These are phyloP conservation scores for Neoascia interrupta DNA, from an alignment of 2,888 invertebrate species.

Conservation along the genomic window DNA sequence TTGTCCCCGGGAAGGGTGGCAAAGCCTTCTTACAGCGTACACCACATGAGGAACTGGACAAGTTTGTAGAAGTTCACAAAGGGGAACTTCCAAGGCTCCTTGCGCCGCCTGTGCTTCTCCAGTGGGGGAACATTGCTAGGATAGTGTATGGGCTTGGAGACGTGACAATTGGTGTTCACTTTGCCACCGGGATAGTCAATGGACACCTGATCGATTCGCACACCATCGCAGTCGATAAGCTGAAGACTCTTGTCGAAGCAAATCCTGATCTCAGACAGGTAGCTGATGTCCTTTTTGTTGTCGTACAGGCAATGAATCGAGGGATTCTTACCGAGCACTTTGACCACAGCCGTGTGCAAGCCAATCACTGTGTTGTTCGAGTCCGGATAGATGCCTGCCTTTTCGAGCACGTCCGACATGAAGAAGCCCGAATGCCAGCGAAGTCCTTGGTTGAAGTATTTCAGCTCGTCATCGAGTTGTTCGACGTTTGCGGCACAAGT, in stretches of 20 bases:
- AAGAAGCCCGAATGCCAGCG: constrained; percentile 83
- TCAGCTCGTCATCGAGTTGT: constrained; percentile 82
- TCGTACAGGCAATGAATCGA: constrained; percentile 84
- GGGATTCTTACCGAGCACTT: constrained; percentile 82
- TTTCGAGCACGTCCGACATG: constrained; percentile 82
- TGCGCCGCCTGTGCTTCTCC: constrained; percentile 55
- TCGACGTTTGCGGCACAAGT: constrained; percentile 85
- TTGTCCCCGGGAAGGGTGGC: too few relatives aligned
- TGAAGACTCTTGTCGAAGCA: constrained; percentile 86
- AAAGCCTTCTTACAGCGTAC: constrained; percentile 82
- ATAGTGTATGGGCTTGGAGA: constrained; percentile 81
- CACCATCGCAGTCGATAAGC: constrained; percentile 84
- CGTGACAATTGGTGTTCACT: constrained; percentile 83
- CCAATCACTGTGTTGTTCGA: constrained; percentile 80
- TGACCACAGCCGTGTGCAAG: constrained; percentile 81
- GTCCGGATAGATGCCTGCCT: constrained; percentile 82
- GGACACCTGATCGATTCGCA: constrained; percentile 75
- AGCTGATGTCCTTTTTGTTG: constrained; percentile 81
- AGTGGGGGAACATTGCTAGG: constrained; percentile 80
- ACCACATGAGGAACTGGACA: constrained; percentile 83
- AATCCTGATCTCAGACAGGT: constrained; percentile 86
- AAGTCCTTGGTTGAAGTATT: constrained; percentile 86
- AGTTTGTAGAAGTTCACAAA: constrained; percentile 82
- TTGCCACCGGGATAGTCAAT: constrained; percentile 76
- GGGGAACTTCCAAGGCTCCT: constrained; percentile 77